Percentiles rank a stretch among this genome's conserved stretches.
phyloP scores from a whole-genome alignment of 2,797 vertebrate species.

The Botia kubotai region DNA sequence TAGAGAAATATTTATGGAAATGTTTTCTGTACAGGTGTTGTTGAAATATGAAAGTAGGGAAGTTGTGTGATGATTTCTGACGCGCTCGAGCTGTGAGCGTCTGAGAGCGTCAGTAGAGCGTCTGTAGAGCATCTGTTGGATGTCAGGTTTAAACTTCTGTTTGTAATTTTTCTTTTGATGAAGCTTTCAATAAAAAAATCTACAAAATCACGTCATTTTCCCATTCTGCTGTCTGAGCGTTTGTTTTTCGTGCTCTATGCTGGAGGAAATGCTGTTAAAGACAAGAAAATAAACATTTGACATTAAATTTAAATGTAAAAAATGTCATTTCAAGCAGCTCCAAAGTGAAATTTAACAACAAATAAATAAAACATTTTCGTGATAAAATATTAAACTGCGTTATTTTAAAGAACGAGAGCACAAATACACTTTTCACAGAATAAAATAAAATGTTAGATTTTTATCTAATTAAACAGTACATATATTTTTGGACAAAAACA shows the following conservation, averaged over 20 bases:
- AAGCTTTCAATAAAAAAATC: conserved; percentile 97
- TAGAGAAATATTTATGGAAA: conserved; percentile 80
- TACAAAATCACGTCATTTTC: conserved; percentile 49
- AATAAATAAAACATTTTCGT: too few species aligned
- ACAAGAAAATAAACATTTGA: not conserved
- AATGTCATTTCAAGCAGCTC: not conserved
- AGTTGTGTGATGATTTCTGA: conserved; percentile 77
- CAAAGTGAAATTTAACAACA: not conserved
- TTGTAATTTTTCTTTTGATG: conserved; percentile 89
- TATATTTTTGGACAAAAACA: too few species aligned
- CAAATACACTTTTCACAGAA: too few species aligned
- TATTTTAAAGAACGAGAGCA: too few species aligned
- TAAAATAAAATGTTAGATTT: too few species aligned
- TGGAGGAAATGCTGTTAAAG: not conserved
- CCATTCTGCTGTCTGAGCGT: conserved; percentile 11
- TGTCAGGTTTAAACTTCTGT: conserved; percentile 97
- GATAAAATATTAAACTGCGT: too few species aligned
- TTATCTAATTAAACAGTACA: too few species aligned
- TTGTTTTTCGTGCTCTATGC: conserved; percentile 5
- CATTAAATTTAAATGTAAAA: not conserved
- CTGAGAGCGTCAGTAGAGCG: conserved; percentile 94
- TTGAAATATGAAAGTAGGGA: conserved; percentile 79
- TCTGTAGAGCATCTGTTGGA: conserved; percentile 94
- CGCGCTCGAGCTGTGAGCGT: conserved; percentile 81
- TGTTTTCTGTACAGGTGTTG: conserved; percentile 79